Evolutionary conservation across 2,797 vertebrate species (phyloP).

Genomic region (Manis javanica): DNA sequence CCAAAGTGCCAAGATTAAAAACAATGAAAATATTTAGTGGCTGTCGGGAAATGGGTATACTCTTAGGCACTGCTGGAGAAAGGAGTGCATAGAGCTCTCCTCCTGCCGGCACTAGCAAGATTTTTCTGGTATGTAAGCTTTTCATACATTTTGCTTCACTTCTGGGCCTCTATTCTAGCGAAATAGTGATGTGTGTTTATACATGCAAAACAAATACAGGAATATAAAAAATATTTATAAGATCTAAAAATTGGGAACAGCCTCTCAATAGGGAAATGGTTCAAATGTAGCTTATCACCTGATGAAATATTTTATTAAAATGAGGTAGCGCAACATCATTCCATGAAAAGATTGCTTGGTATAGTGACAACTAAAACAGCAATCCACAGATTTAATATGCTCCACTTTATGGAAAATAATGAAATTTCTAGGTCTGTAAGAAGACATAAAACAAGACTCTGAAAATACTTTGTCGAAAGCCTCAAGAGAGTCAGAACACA

Average conservation of each 20-base stretch:
- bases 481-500: slow-evolving; percentile 34
- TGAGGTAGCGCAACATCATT: not conserved
- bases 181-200: not conserved
- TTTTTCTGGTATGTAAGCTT: not conserved
- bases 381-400: not conserved
- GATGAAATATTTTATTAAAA: not conserved
- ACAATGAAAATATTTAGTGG: not conserved
- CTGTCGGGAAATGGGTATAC: not conserved
- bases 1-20: not conserved
- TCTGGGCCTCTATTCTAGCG: not conserved
- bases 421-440: not conserved
- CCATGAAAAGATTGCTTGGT: not conserved
- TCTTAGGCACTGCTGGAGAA: not conserved
- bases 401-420: not conserved
- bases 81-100: not conserved
- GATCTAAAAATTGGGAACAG: not conserved
- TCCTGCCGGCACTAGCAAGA: not conserved
- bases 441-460: not conserved
- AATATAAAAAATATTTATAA: slow-evolving; percentile 16
- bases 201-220: not conserved
- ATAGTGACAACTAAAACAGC: not conserved
- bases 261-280: not conserved
- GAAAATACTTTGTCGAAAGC: not conserved
- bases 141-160: slow-evolving; percentile 33
- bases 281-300: not conserved